Conservation (phyloP, 2,797 vertebrate species). For the Enoplosus armatus region DNA sequence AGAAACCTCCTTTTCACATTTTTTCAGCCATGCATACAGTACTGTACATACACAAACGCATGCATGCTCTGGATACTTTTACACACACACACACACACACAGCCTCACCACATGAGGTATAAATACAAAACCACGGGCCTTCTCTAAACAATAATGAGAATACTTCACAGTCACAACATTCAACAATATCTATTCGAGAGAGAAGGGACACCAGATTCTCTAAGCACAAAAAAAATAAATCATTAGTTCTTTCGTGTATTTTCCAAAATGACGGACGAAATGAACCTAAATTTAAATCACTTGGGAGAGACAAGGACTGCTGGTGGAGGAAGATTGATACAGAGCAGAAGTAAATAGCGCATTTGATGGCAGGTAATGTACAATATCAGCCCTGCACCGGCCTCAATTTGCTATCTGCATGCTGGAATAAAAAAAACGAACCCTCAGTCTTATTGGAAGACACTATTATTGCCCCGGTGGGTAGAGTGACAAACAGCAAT, state of each 20-base stretch:
- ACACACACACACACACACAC: not conserved
- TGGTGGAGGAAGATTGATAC: slow-evolving; percentile 22
- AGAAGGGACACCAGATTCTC: slow-evolving; percentile 2
- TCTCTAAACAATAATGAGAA: slow-evolving; percentile 1
- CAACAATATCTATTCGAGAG: slow-evolving; percentile 5
- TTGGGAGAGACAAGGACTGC: slow-evolving; percentile 32
- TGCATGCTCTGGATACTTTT: not conserved
- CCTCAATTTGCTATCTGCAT: slow-evolving; percentile 50
- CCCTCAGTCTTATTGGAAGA: slow-evolving; percentile 62
- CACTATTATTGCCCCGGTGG: slow-evolving; percentile 52
- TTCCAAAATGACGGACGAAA: slow-evolving; percentile 46
- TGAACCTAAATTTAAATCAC: slow-evolving; percentile 42
- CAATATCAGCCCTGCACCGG: slow-evolving; percentile 38
- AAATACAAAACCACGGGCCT: not conserved
- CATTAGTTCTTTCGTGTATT: slow-evolving; percentile 24
- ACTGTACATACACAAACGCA: not conserved
- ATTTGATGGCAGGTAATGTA: slow-evolving; percentile 45
- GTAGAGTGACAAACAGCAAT: slow-evolving; percentile 45
- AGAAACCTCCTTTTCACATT: not conserved
- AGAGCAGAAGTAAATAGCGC: slow-evolving; percentile 39
- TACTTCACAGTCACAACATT: not conserved
- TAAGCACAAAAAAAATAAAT: slow-evolving; percentile 4
- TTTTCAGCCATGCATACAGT: not conserved
- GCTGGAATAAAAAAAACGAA: slow-evolving; percentile 68
- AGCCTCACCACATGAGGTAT: not conserved